Conservation (phyloP, 2,113 vertebrate species). For the Daboia siamensis region DNA sequence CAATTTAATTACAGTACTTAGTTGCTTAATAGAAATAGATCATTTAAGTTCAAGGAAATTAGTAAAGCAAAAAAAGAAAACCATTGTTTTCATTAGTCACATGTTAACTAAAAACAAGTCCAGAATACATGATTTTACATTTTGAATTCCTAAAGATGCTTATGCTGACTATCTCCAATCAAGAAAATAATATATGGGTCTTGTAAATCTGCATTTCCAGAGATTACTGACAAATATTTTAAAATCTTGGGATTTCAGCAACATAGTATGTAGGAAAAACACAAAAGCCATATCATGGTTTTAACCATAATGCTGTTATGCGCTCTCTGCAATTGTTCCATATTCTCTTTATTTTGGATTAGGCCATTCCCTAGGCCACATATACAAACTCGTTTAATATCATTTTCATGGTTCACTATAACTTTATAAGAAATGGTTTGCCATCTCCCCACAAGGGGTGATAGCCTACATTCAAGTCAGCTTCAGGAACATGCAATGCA, state of each 20-base stretch:
- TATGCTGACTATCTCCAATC: constrained; percentile 26
- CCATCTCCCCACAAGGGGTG: neutral
- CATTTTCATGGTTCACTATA: neutral
- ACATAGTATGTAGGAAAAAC: neutral
- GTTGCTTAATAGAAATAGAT: neutral
- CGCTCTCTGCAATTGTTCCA: neutral
- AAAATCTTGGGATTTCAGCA: neutral
- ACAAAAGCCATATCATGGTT: neutral
- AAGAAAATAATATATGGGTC: neutral
- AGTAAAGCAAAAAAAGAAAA: neutral
- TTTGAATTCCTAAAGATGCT: constrained; percentile 35
- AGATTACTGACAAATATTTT: neutral
- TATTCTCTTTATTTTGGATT: neutral
- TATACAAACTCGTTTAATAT: neutral
- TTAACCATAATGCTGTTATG: neutral
- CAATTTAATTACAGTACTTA: neutral
- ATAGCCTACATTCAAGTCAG: neutral
- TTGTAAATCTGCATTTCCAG: neutral
- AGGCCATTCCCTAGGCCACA: neutral
- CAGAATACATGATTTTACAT: constrained; percentile 37
- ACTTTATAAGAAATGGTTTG: neutral
- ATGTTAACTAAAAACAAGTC: constrained; percentile 44
- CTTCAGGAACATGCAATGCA: neutral
- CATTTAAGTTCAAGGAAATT: neutral
- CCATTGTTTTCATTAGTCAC: constrained; percentile 19